phyloP scores from a whole-genome alignment of 2,113 vertebrate genomes.

The Bos indicus region DNA sequence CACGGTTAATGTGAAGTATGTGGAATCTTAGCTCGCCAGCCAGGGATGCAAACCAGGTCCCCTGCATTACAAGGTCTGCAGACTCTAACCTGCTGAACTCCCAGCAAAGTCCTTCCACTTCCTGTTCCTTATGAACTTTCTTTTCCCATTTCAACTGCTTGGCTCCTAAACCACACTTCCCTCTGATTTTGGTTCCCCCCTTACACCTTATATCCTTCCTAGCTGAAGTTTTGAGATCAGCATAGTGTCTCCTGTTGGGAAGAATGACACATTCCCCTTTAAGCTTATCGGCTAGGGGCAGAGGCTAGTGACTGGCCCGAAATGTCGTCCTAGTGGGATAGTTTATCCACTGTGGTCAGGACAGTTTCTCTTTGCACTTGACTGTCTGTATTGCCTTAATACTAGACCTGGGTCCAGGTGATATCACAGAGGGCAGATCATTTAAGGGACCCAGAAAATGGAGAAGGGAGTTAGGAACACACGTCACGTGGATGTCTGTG shows the following conservation, averaged over 20 bases:
- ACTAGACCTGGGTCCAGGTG: not conserved
- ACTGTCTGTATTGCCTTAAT: not conserved
- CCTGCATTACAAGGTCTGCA: not conserved
- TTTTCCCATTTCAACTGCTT: not conserved
- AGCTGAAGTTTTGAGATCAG: not conserved
- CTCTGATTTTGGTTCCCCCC: not conserved
- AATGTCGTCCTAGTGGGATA: too few relatives aligned
- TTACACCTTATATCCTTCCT: accelerated
- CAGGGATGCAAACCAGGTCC: not conserved
- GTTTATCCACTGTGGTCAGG: not conserved
- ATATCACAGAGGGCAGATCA: accelerated
- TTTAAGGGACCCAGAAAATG: not conserved
- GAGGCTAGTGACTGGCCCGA: too few relatives aligned
- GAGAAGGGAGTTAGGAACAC: not conserved
- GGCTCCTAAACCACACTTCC: too few relatives aligned
- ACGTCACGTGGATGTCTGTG: not conserved
- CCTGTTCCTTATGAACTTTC: not conserved
- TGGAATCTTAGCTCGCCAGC: not conserved
- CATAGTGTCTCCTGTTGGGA: too few relatives aligned
- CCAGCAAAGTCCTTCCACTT: not conserved
- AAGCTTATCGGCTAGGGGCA: not conserved
- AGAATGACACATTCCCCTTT: accelerated
- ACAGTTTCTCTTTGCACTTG: not conserved
- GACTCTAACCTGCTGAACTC: not conserved
- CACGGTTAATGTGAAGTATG: not conserved